A percentile compares a stretch with the other conserved stretches of the same genome.
Conservation (phyloP, 2,113 vertebrate species). For the Saguinus midas region DNA sequence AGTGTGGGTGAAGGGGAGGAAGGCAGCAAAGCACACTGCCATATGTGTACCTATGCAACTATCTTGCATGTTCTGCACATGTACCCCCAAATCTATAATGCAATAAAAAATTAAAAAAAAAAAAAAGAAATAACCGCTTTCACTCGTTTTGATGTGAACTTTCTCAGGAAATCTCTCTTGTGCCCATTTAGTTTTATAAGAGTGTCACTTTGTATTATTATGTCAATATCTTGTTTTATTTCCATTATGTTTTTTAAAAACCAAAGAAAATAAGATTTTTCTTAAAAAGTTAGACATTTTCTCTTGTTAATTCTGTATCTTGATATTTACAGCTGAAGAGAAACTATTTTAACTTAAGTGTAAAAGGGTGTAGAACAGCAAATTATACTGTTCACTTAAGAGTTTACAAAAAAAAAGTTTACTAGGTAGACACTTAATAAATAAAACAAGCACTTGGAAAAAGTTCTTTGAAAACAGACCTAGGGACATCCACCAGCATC, state of each 20-base stretch:
- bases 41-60: no score
- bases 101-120: no score
- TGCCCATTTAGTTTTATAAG: conserved; percentile 63
- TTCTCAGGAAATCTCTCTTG: conserved; percentile 60
- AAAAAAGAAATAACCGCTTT: neutral
- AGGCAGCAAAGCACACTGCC: no score
- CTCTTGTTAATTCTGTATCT: conserved; percentile 64
- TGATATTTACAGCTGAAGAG: conserved; percentile 76
- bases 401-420: conserved; percentile 74
- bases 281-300: conserved; percentile 77
- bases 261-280: conserved; percentile 72
- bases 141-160: conserved; percentile 45
- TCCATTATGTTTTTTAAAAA: conserved; percentile 50
- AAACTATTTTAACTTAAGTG: conserved; percentile 63
- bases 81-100: no score
- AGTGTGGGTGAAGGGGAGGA: no score
- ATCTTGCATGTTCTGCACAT: no score
- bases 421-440: conserved; percentile 76
- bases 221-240: conserved; percentile 49
- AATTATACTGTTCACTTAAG: conserved; percentile 58
- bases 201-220: conserved; percentile 74
- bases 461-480: conserved; percentile 78
- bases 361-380: conserved; percentile 67
- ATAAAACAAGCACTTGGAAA: conserved; percentile 78
- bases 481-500: conserved; percentile 46